phyloP scores from a whole-genome alignment of 2,888 invertebrate genomes.

The Pelosia muscerda region DNA sequence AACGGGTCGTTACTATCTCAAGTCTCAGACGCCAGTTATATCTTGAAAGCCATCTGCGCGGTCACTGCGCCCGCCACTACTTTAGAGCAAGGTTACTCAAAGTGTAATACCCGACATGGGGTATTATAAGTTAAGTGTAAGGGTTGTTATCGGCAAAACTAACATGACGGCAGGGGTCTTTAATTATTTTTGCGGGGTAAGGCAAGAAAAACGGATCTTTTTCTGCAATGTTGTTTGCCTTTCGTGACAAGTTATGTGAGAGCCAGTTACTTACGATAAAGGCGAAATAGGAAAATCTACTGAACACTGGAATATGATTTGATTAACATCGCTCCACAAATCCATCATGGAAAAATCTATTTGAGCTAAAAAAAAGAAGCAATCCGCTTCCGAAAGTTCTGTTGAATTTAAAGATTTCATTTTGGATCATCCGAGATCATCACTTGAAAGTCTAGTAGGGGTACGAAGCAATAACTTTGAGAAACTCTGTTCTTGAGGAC shows the following conservation, averaged over 20 bases:
- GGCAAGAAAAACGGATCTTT: neutral
- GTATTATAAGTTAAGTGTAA: neutral
- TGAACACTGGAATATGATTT: neutral
- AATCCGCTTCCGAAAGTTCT: neutral
- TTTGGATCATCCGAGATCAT: neutral
- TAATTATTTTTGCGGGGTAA: neutral
- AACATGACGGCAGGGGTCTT: neutral
- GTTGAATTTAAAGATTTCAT: neutral
- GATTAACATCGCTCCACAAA: neutral
- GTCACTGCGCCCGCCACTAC: slow-evolving; percentile 30
- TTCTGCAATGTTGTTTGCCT: neutral
- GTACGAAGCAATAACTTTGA: neutral
- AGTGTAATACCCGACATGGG: neutral
- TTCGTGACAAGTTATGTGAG: neutral
- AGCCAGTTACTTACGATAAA: neutral
- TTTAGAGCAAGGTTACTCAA: slow-evolving; percentile 11
- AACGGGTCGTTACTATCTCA: slow-evolving; percentile 50
- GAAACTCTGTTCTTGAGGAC: slow-evolving; percentile 3
- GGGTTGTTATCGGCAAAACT: neutral
- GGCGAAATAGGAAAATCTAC: neutral
- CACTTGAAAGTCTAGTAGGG: neutral
- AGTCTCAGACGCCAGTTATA: slow-evolving; percentile 42
- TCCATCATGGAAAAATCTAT: no score
- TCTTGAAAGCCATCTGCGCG: slow-evolving; percentile 44
- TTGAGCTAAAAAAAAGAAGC: neutral